A percentile compares a stretch with the other conserved stretches of the same genome.
Conservation (phyloP, 2,888 invertebrate genomes). For the Calliopum simillimum region DNA sequence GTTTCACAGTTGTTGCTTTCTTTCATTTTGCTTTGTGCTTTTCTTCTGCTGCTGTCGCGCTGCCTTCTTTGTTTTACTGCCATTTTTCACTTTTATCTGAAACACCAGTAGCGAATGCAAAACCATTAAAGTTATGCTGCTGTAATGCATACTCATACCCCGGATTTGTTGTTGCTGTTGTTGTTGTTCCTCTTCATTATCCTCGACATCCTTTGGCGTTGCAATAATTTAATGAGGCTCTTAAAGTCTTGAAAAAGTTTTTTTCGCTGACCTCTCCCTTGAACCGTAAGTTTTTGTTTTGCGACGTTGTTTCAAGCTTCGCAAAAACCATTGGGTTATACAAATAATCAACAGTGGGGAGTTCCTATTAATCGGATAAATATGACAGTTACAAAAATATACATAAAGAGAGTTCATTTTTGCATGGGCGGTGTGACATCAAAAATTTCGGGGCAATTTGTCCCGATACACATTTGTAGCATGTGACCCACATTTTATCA, state of each 20-base stretch:
- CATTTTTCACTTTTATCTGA: conserved; percentile 59
- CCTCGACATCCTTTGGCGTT: conserved; percentile 40
- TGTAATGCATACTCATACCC: neutral
- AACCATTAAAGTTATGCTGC: neutral
- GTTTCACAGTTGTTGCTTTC: conserved; percentile 45
- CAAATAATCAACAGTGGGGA: too few species aligned
- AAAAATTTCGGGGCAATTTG: too few species aligned
- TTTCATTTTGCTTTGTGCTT: neutral
- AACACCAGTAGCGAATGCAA: neutral
- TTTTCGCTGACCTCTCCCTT: neutral
- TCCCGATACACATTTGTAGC: too few species aligned
- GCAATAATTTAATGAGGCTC: conserved; percentile 61
- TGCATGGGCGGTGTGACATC: too few species aligned
- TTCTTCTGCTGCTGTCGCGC: neutral
- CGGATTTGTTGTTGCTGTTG: conserved; percentile 1
- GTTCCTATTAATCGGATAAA: too few species aligned
- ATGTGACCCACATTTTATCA: too few species aligned
- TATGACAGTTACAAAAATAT: too few species aligned
- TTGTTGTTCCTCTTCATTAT: neutral
- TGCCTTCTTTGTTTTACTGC: neutral
- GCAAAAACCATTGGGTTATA: neutral
- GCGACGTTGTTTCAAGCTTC: neutral
- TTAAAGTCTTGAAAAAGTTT: conserved; percentile 56
- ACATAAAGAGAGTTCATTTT: too few species aligned
- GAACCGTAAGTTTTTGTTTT: neutral